phyloP scores from a whole-genome alignment of 2,113 vertebrate species.

The Pycnonotus jocosus region DNA sequence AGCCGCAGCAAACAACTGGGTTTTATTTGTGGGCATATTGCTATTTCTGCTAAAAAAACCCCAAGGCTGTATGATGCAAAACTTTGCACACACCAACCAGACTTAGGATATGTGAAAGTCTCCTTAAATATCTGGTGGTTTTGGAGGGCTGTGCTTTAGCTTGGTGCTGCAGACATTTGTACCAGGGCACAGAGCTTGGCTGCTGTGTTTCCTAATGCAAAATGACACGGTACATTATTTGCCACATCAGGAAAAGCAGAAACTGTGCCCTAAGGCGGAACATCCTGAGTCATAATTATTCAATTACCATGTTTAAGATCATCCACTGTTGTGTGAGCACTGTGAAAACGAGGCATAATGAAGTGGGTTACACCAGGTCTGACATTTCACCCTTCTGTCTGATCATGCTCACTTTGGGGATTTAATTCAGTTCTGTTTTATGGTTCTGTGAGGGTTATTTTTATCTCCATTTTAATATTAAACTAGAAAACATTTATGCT shows the following conservation, averaged over 20 bases:
- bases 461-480: background rate
- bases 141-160: background rate
- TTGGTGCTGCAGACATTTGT: background rate
- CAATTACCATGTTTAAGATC: slow-evolving; percentile 48
- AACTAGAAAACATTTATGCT: background rate
- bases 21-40: background rate
- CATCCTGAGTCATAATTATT: slow-evolving; percentile 52
- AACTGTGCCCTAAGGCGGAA: slow-evolving; percentile 20
- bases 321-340: slow-evolving; percentile 20
- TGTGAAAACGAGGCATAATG: slow-evolving; percentile 16
- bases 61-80: background rate
- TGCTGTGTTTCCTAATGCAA: background rate
- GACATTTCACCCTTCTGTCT: slow-evolving; percentile 9
- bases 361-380: slow-evolving; percentile 13
- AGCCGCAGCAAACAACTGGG: background rate
- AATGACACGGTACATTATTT: slow-evolving; percentile 31
- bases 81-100: background rate
- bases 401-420: background rate
- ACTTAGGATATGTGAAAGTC: background rate
- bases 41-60: background rate
- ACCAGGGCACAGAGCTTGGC: background rate
- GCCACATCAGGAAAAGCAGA: slow-evolving; percentile 37
- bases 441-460: background rate
- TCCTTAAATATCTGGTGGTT: background rate
- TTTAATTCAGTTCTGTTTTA: background rate